Conservation (phyloP, 2,888 invertebrate species). For the Drosophila affinis region DNA sequence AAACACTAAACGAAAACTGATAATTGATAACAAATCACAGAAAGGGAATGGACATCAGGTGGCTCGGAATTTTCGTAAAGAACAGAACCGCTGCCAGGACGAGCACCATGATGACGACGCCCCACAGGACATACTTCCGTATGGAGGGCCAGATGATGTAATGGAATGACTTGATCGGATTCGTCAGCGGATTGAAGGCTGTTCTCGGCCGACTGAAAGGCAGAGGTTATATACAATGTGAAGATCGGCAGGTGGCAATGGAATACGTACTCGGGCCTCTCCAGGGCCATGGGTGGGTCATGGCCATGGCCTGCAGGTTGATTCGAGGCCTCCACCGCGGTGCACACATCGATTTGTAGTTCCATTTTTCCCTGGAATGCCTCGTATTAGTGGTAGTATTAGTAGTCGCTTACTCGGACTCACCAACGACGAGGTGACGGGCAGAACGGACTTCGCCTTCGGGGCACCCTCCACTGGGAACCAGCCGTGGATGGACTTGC, state of each 20-base stretch:
- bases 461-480: slow-evolving; percentile 85
- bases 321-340: slow-evolving; percentile 86
- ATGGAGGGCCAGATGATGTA: slow-evolving; percentile 67
- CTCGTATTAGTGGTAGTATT: slow-evolving; percentile 43
- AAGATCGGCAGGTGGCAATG: background rate
- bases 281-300: slow-evolving; percentile 86
- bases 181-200: slow-evolving; percentile 85
- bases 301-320: slow-evolving; percentile 88
- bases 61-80: slow-evolving; percentile 47
- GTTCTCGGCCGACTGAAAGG: slow-evolving; percentile 86
- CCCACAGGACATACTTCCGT: slow-evolving; percentile 57
- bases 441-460: background rate
- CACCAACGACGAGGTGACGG: slow-evolving; percentile 20
- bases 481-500: slow-evolving; percentile 87
- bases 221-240: too few species aligned
- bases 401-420: background rate
- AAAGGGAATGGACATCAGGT: slow-evolving; percentile 55
- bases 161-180: slow-evolving; percentile 54
- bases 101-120: slow-evolving; percentile 17
- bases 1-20: background rate
- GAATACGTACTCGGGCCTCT: slow-evolving; percentile 86
- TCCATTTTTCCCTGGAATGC: slow-evolving; percentile 88
- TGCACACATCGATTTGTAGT: slow-evolving; percentile 87
- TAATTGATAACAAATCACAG: slow-evolving; percentile 28
- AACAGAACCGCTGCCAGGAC: slow-evolving; percentile 42